A percentile compares a stretch with the other conserved stretches of the same genome.
Evolutionary conservation across 1,140 invertebrate species (phyloP).

Genomic region (Colletes latitarsis): DNA sequence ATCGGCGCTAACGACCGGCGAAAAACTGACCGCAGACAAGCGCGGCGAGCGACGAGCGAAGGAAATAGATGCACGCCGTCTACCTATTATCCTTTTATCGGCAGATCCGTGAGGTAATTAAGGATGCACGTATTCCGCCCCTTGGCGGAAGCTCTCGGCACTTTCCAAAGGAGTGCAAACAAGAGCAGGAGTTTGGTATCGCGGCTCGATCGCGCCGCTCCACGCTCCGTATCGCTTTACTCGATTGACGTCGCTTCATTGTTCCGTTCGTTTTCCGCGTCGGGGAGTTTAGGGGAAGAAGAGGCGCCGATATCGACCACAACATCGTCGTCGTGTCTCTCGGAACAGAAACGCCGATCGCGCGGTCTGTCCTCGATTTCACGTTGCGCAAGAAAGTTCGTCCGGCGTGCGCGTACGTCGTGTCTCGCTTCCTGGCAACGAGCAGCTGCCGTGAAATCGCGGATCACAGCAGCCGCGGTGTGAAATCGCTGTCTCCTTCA

Average conservation of each 20-base stretch:
- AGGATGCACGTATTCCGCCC: constrained; percentile 60
- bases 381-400: constrained; percentile 67
- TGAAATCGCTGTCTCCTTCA: constrained; percentile 63
- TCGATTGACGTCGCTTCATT: constrained; percentile 48
- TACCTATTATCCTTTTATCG: constrained; percentile 61
- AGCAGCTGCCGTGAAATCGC: constrained; percentile 66
- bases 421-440: constrained; percentile 61
- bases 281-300: no score
- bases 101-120: constrained; percentile 49
- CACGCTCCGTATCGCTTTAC: constrained; percentile 39
- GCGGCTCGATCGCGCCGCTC: neutral
- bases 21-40: constrained; percentile 34
- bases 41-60: constrained; percentile 20
- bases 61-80: constrained; percentile 43
- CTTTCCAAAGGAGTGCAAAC: constrained; percentile 53
- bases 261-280: constrained; percentile 50
- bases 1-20: neutral
- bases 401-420: constrained; percentile 30
- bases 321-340: neutral
- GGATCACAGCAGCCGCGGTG: constrained; percentile 62
- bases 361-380: constrained; percentile 59
- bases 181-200: constrained; percentile 13
- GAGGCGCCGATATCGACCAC: neutral
- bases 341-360: constrained; percentile 9
- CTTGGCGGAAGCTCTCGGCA: constrained; percentile 52